phyloP scores from a whole-genome alignment of 1,140 invertebrate genomes.

The Meteorus sp. region DNA sequence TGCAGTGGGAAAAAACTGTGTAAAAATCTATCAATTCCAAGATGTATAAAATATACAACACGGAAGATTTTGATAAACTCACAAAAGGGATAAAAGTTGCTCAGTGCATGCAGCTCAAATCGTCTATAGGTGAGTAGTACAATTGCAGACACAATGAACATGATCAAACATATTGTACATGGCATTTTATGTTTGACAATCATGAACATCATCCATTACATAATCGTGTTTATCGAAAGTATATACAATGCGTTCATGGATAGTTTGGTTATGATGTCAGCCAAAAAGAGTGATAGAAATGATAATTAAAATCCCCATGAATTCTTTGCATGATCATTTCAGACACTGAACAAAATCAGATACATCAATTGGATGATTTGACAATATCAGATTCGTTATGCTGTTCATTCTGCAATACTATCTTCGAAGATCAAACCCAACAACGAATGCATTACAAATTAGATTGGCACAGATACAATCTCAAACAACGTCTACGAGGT shows the following conservation, averaged over 20 bases:
- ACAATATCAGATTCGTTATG: conserved; percentile 57
- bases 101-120: conserved; percentile 63
- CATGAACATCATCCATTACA: too few species aligned
- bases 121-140: conserved; percentile 47
- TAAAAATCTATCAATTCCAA: too few species aligned
- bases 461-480: conserved; percentile 75
- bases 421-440: conserved; percentile 56
- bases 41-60: conserved; percentile 61
- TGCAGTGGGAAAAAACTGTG: too few species aligned
- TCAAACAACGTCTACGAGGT: conserved; percentile 67
- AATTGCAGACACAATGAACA: conserved; percentile 9
- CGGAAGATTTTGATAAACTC: conserved; percentile 59
- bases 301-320: neutral
- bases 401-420: conserved; percentile 62
- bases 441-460: conserved; percentile 68
- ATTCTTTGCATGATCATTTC: conserved; percentile 18
- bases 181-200: neutral
- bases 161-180: neutral
- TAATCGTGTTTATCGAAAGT: too few species aligned
- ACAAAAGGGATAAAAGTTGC: conserved; percentile 64
- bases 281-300: too few species aligned
- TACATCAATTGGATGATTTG: conserved; percentile 48
- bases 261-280: neutral
- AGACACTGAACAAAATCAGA: conserved; percentile 38
- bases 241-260: too few species aligned